Conservation (phyloP, 2,113 vertebrate species). For the Sturnira hondurensis region DNA sequence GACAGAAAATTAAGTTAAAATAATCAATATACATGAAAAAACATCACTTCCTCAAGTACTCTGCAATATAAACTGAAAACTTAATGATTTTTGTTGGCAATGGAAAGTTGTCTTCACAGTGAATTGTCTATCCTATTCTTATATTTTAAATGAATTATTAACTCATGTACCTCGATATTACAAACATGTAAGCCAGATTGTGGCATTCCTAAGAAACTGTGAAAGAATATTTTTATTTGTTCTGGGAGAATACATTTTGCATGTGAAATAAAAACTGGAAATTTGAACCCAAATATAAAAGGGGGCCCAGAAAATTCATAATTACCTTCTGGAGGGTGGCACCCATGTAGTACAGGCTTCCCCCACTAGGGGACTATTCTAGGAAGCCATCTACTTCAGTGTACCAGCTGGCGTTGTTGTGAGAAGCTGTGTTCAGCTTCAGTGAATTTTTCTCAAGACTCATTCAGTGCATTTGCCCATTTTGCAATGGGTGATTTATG, state of each 20-base stretch:
- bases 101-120: background rate
- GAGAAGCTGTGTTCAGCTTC: no score
- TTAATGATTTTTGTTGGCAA: background rate
- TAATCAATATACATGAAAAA: background rate
- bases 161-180: background rate
- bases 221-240: background rate
- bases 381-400: no score
- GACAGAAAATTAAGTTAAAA: background rate
- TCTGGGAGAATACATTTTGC: background rate
- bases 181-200: background rate
- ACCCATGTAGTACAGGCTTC: no score
- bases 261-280: background rate
- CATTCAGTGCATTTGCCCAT: no score
- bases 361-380: no score
- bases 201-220: background rate
- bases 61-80: background rate
- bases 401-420: no score
- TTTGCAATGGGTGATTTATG: no score
- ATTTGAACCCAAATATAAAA: background rate
- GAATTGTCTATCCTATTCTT: background rate
- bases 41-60: background rate
- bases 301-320: no score
- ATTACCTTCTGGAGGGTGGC: no score
- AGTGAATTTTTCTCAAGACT: no score
- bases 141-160: conserved; percentile 6